Evolutionary conservation across 2,797 vertebrate species (phyloP).

Genomic region (Tokudaia tokunoshimensis): DNA sequence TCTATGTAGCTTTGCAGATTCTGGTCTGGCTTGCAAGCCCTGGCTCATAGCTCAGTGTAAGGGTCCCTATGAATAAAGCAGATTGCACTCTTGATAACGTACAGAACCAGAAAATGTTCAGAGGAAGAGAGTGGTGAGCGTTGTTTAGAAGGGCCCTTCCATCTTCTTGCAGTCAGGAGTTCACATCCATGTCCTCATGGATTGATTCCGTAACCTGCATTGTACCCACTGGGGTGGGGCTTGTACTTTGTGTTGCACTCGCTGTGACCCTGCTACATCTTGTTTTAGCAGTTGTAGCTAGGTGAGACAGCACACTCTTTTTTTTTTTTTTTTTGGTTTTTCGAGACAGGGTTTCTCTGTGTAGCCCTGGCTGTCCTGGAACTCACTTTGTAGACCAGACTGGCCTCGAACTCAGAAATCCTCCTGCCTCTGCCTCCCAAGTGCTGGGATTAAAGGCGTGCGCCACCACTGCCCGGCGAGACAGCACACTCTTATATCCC

Average conservation of each 20-base stretch:
- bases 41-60: neutral
- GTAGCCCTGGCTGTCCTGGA: no score
- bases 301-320: neutral
- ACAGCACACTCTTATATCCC: neutral
- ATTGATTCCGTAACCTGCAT: no score
- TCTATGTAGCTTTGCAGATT: neutral
- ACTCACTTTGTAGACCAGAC: no score
- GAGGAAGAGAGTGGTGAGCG: neutral
- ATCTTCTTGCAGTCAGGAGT: neutral
- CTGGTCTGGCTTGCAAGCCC: neutral
- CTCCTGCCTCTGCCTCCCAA: no score
- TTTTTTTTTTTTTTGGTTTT: no score
- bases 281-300: neutral
- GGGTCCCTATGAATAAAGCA: neutral
- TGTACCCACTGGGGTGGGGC: neutral
- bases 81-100: neutral
- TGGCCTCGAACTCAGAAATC: no score
- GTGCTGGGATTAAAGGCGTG: no score
- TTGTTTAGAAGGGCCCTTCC: neutral
- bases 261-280: neutral
- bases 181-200: neutral
- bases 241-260: neutral
- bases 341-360: no score
- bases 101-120: neutral
- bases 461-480: no score